Percentiles rank a stretch among this genome's conserved stretches.
These are phyloP conservation scores for Salminus brasiliensis DNA, from an alignment of 2,113 vertebrate genomes.

Conservation along the genomic window DNA sequence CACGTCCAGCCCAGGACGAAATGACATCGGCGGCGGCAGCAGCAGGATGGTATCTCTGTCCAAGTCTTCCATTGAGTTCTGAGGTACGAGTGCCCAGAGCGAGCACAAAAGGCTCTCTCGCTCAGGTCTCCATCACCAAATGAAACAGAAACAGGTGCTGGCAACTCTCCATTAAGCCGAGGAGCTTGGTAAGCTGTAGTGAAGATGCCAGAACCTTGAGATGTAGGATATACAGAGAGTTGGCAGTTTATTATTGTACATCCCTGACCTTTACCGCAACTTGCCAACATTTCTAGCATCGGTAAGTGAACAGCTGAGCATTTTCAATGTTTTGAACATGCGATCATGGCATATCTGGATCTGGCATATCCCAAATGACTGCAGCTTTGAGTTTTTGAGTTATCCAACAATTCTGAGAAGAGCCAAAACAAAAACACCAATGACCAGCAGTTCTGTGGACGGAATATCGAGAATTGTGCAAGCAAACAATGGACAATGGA, in stretches of 20 bases:
- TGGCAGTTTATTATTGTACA: not conserved
- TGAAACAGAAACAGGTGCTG: not conserved
- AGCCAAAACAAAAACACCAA: not conserved
- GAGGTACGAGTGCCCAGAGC: not conserved
- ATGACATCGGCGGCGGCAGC: not conserved
- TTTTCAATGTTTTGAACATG: not conserved
- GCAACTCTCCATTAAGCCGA: not conserved
- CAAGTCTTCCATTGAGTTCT: conserved; percentile 1
- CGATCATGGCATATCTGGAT: too few species aligned
- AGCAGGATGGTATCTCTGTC: not conserved
- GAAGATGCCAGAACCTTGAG: not conserved
- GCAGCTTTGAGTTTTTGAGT: not conserved
- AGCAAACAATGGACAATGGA: too few species aligned
- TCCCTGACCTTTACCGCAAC: not conserved
- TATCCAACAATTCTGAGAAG: not conserved
- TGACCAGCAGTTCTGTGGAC: too few species aligned
- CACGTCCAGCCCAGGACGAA: not conserved
- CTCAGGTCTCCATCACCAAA: not conserved
- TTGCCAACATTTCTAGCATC: not conserved
- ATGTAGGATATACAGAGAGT: not conserved
- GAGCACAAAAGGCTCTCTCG: not conserved
- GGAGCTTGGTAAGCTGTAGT: not conserved
- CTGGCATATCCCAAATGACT: not conserved
- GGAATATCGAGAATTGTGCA: too few species aligned
- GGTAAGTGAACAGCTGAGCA: not conserved